Percentiles rank a stretch among this genome's conserved stretches.
Evolutionary conservation across 2,797 vertebrate species (phyloP).

Genomic region (Lagodon rhomboides): DNA sequence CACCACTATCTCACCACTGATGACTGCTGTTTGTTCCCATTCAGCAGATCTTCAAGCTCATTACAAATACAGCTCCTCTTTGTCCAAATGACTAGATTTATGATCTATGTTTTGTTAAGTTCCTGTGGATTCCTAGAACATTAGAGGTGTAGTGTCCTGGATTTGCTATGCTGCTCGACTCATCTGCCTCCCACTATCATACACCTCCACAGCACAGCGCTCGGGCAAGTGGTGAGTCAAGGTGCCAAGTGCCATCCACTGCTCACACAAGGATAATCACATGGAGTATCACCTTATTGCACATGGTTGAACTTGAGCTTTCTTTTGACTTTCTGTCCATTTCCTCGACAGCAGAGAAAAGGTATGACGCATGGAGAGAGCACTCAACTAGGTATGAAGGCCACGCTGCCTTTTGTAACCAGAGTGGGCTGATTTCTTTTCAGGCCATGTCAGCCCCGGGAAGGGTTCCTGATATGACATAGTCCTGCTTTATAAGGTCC

Average conservation of each 20-base stretch:
- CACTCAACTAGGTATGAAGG: slow-evolving; percentile 55
- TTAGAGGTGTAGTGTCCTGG: slow-evolving; percentile 11
- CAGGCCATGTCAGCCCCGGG: slow-evolving; percentile 19
- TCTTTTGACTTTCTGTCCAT: slow-evolving; percentile 13
- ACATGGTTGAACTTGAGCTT: slow-evolving; percentile 17
- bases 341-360: slow-evolving; percentile 12
- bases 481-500: slow-evolving; percentile 51
- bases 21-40: background rate
- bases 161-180: slow-evolving; percentile 32
- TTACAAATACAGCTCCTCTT: background rate
- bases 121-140: slow-evolving; percentile 10
- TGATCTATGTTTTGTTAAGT: background rate
- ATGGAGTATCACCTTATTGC: slow-evolving; percentile 47
- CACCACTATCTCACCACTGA: background rate
- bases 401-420: slow-evolving; percentile 25
- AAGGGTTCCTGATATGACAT: slow-evolving; percentile 28
- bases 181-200: slow-evolving; percentile 53
- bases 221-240: slow-evolving; percentile 59
- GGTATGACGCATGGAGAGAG: slow-evolving; percentile 33
- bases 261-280: slow-evolving; percentile 50
- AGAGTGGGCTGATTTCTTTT: slow-evolving; percentile 51
- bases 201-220: slow-evolving; percentile 57
- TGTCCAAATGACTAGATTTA: background rate
- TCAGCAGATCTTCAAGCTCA: background rate
- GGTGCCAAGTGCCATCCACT: slow-evolving; percentile 36